phyloP scores from a whole-genome alignment of 2,113 vertebrate genomes.

The Nyctibius bracteatus region DNA sequence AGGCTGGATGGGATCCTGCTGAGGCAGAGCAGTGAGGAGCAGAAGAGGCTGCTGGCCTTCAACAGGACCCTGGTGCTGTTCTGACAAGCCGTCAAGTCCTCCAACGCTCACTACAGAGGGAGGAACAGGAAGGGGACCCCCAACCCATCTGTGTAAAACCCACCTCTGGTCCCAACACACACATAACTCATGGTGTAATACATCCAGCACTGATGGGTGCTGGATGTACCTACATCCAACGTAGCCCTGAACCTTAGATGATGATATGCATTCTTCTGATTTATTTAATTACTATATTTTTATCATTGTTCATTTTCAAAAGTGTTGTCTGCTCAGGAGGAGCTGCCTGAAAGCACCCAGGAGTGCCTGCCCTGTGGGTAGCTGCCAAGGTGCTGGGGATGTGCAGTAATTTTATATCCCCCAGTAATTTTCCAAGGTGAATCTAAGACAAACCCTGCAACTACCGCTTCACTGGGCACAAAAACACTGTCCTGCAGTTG shows the following conservation, averaged over 20 bases:
- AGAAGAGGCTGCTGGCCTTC: constrained; percentile 74
- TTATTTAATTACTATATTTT: not conserved
- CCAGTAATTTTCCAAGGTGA: not conserved
- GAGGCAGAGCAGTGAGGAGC: constrained; percentile 72
- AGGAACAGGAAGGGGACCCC: not conserved
- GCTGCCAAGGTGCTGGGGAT: not conserved
- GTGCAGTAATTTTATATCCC: not conserved
- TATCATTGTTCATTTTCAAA: not conserved
- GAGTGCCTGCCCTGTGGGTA: not conserved
- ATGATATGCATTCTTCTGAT: not conserved
- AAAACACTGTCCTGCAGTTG: not conserved
- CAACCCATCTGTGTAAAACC: not conserved
- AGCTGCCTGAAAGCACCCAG: not conserved
- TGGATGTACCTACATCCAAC: too few species aligned
- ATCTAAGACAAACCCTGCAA: not conserved
- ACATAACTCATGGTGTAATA: accelerated
- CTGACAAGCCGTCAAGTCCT: constrained; percentile 75
- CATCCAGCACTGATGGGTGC: not conserved
- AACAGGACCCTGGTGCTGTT: constrained; percentile 82
- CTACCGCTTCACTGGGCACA: not conserved
- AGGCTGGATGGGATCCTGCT: constrained; percentile 81
- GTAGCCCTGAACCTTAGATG: not conserved
- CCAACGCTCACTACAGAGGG: constrained; percentile 76
- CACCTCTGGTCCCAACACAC: not conserved
- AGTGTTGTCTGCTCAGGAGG: not conserved